Base-by-base conservation (phyloP, 2,888 invertebrate genomes). In the Antheraea yamamai region DNA sequence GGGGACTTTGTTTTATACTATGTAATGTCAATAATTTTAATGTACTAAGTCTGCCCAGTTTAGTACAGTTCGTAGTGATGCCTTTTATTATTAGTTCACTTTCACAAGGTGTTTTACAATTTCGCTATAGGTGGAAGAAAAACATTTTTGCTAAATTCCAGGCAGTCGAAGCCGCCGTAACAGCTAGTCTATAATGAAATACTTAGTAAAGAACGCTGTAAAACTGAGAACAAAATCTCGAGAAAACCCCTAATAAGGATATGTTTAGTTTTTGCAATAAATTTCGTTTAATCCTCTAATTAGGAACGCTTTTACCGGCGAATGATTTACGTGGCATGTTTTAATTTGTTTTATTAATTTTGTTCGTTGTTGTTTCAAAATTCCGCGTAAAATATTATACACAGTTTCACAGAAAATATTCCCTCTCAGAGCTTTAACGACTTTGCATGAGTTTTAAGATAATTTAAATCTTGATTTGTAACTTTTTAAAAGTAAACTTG, bases 261-360 rank as follows among this genome's bases (percentile, higher is more conserved):
- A 75, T 61, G 61, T 75, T 70, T 70, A 75, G 74, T 75, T 71
- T 72, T 75, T 72, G 72, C 61, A 58, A 75, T 75, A 75, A 75
- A 75, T 75, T 71, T 47, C n/a, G 51, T 47, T 75, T 26, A 75
- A 75, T 58, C 74, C 61, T 7, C 61, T 75, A 75, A 75, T 75
- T 75, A 75, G 71, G 72, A 75, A 75, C 58, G 71, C 61, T 75
- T 47, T 70, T 75, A 75, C 71, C 71, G 71, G 58, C 71, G 47
- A 39, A 73, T 75, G 73, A 75, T 75, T 75, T 75, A 75, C 30
- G 55, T 26, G 47, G 68, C 39, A 61, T 73, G 75, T 75, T 75
- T 75, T 73, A 73, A 75, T 75, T 75, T 71, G 73, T 75, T 75
- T 73, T 73, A 75, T 75, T 75, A 73, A 73, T 73, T 75, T 73